Percentiles rank a stretch among this genome's conserved stretches.
phyloP scores from a whole-genome alignment of 1,140 invertebrate species.

The Lanistes nyassanus region DNA sequence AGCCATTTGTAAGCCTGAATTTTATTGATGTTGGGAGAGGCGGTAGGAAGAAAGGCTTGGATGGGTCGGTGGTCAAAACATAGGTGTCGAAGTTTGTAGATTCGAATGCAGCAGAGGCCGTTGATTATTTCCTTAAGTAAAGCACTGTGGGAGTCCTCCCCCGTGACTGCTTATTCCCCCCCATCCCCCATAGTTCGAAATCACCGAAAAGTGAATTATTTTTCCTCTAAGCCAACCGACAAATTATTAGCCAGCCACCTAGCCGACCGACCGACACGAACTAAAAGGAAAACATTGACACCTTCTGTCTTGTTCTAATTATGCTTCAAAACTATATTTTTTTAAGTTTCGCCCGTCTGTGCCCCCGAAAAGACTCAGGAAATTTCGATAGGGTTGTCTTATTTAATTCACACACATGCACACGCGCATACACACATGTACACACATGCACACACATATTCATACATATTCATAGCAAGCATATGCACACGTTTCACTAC shows the following conservation, averaged over 20 bases:
- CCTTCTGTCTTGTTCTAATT: constrained; percentile 1
- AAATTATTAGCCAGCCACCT: background rate
- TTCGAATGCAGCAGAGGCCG: too few relatives aligned
- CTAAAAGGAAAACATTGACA: background rate
- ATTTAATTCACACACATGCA: background rate
- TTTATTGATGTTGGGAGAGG: too few relatives aligned
- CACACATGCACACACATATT: constrained; percentile 4
- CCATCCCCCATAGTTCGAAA: too few relatives aligned
- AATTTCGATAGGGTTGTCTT: background rate
- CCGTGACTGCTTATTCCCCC: too few relatives aligned
- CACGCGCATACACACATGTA: constrained; percentile 1
- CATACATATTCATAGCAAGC: background rate
- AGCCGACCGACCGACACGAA: background rate
- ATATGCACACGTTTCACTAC: background rate
- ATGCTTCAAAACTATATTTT: background rate
- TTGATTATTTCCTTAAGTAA: too few relatives aligned
- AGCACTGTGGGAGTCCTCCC: too few relatives aligned
- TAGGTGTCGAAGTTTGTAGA: too few relatives aligned
- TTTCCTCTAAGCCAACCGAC: too few relatives aligned
- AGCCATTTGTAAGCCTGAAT: too few relatives aligned
- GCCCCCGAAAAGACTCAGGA: background rate
- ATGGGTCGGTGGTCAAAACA: too few relatives aligned
- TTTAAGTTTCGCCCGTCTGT: background rate
- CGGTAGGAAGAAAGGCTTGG: too few relatives aligned
- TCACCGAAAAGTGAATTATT: too few relatives aligned